phyloP scores from a whole-genome alignment of 2,888 invertebrate genomes.

The Eupithecia subumbrata region DNA sequence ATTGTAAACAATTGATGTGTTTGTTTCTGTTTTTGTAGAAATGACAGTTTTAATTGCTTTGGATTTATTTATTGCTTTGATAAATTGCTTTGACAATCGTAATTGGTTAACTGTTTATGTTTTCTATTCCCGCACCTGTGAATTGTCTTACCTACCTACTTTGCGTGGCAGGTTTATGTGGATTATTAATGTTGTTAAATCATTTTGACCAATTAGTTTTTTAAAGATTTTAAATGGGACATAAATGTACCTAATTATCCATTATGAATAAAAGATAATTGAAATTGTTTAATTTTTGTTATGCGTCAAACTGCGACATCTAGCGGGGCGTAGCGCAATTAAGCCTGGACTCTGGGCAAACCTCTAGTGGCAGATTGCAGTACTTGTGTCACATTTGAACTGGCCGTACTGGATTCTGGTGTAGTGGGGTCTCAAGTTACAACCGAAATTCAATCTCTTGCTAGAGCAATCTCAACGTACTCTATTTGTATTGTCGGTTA shows the following conservation, averaged over 20 bases:
- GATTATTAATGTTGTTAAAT: background rate
- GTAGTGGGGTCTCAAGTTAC: too few relatives aligned
- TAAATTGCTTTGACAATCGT: background rate
- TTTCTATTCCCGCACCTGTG: background rate
- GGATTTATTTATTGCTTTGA: slow-evolving; percentile 1
- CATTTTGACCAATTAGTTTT: background rate
- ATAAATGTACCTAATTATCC: background rate
- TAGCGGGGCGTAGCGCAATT: slow-evolving; percentile 38
- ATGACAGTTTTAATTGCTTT: slow-evolving; percentile 31
- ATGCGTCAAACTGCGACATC: slow-evolving; percentile 44
- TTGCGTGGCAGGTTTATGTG: background rate
- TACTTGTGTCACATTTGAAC: background rate
- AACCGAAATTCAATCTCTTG: background rate
- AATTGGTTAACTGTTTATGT: background rate
- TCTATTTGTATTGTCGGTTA: too few relatives aligned
- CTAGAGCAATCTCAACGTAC: background rate
- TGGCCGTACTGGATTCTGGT: too few relatives aligned
- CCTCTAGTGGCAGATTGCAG: slow-evolving; percentile 40
- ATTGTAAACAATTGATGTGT: slow-evolving; percentile 30
- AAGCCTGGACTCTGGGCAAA: background rate
- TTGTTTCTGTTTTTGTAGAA: slow-evolving; percentile 16
- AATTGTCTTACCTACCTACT: background rate
- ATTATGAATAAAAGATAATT: background rate
- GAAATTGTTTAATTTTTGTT: background rate
- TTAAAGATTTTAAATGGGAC: background rate